Evolutionary conservation across 1,140 invertebrate species (phyloP), one percentile per base, ranked within the genome.

Genomic region (Pachyrhynchus sulphureomaculatus): DNA sequence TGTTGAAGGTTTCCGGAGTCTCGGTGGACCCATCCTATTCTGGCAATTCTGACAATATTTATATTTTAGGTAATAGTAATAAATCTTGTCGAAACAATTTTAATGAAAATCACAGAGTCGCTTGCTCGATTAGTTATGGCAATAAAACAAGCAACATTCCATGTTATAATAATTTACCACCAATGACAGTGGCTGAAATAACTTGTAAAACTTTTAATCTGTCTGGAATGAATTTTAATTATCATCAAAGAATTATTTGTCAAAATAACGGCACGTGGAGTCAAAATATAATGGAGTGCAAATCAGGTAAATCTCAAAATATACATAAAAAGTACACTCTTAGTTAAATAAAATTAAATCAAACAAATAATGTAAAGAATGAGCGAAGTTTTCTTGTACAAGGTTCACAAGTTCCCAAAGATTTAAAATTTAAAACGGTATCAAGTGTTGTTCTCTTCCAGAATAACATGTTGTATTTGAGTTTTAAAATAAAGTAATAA

Each of bases 201-300:
- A 70, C 74, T 51, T 78, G 77, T 64, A 75, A 69, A 20, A 44
- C 67, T 2, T 76, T 72, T 64, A 77, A 78, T 45, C 29, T 36
- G 1, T 36, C 49, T 10, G 17, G 24, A 61, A n/a, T n/a, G n/a
- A 72, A 60, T 65, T 32, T 51, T 69, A 69, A 4, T 63, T 67
- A 23, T 60, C 59, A 69, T 33, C 17, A 62, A 9, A 62, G 67
- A 20, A 62, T 67, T 8, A 72, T 68, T 24, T 78, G 77, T 56
- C 71, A 77, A 49, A 68, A 71, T 17, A 75, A 78, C 61, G 76
- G 77, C 8, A 74, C 73, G 12, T 79, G 78, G 78, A 77, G 66
- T 57, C 72, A 73, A 64, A 32, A 57, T 4, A 51, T 72, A n/a
- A 56, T 79, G 8, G 68, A 62, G 42, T 79, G 78, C 62, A 54